Evolutionary conservation across 1,140 invertebrate species (phyloP).

Genomic region (Propsilocerus akamusi): DNA sequence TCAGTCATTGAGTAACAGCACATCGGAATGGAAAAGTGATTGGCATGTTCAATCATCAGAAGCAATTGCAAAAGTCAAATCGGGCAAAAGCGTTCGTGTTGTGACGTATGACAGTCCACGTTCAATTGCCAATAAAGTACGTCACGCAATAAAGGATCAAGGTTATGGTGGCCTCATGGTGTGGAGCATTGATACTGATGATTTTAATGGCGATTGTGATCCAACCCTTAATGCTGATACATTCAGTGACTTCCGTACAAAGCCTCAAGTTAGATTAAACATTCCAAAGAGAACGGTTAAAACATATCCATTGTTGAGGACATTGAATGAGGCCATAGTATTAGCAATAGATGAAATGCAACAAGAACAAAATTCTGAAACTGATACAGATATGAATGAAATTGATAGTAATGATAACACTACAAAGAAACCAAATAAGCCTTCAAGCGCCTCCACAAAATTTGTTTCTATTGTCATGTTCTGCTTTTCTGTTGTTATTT

Average conservation of each 20-base stretch:
- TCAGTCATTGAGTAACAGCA: conserved; percentile 26
- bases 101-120: conserved; percentile 39
- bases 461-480: neutral
- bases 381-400: conserved; percentile 21
- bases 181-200: conserved; percentile 65
- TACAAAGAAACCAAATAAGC: neutral
- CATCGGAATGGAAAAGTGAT: conserved; percentile 26
- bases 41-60: conserved; percentile 39
- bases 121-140: conserved; percentile 39
- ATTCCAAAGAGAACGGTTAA: conserved; percentile 22
- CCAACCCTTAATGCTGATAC: conserved; percentile 14
- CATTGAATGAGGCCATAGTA: conserved; percentile 36
- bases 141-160: conserved; percentile 36
- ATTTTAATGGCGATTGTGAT: conserved; percentile 46
- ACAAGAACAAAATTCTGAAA: conserved; percentile 20
- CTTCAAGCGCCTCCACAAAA: neutral
- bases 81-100: conserved; percentile 20
- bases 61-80: conserved; percentile 29
- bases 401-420: conserved; percentile 10
- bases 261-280: conserved; percentile 8
- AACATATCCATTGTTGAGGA: conserved; percentile 39
- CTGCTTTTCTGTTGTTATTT: neutral
- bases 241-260: conserved; percentile 25
- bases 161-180: conserved; percentile 58
- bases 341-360: conserved; percentile 33